Conservation (phyloP, 1,140 invertebrate species). For the Geopemphigus sp. region DNA sequence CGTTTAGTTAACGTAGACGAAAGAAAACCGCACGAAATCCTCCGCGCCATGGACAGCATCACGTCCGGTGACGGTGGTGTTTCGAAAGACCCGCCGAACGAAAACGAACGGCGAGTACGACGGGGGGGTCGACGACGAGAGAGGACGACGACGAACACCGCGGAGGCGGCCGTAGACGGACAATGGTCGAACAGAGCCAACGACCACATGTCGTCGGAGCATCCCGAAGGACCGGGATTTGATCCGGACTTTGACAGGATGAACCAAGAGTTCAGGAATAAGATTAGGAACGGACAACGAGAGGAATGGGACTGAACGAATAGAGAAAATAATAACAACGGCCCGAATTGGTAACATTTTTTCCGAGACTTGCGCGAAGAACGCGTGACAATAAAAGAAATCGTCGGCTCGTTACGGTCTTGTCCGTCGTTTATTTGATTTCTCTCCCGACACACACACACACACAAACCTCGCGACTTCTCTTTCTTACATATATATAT, state of each 20-base stretch:
- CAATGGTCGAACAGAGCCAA: not conserved
- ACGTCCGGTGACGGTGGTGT: not conserved
- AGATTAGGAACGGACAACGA: not conserved
- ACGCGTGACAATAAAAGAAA: not conserved
- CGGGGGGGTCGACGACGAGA: not conserved
- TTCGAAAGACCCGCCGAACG: not conserved
- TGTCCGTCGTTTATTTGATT: not conserved
- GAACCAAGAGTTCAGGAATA: conserved; percentile 16
- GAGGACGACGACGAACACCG: not conserved
- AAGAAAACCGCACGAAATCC: not conserved
- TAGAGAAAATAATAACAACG: too few species aligned
- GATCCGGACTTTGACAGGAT: not conserved
- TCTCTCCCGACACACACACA: not conserved
- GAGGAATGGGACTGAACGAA: not conserved
- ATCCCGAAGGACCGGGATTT: conserved; percentile 1
- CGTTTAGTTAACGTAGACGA: too few species aligned
- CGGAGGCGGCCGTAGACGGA: not conserved
- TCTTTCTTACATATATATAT: not conserved
- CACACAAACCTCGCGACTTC: too few species aligned
- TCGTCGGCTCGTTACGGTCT: conserved; percentile 8
- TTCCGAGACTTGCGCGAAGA: not conserved
- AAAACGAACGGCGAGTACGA: too few species aligned
- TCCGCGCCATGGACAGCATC: not conserved
- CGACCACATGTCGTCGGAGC: not conserved
- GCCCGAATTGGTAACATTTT: not conserved